A percentile compares a stretch with the other conserved stretches of the same genome.
Conservation (phyloP, 2,113 vertebrate genomes). For the Callipepla californica region DNA sequence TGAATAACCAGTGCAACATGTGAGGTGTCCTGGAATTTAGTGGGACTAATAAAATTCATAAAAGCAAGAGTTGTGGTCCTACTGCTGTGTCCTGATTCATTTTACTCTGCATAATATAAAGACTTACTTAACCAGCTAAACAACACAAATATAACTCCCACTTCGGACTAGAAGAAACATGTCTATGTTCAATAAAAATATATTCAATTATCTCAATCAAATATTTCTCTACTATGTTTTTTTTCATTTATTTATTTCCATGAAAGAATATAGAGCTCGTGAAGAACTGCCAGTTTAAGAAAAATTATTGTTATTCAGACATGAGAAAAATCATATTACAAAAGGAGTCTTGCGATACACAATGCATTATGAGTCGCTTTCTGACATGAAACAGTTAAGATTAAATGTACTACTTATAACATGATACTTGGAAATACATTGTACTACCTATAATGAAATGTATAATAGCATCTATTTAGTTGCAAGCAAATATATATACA, state of each 20-base stretch:
- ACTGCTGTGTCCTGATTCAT: not conserved
- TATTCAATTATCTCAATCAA: not conserved
- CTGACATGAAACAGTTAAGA: not conserved
- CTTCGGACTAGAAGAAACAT: not conserved
- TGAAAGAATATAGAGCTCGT: not conserved
- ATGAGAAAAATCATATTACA: not conserved
- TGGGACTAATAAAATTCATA: not conserved
- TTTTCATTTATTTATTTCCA: not conserved
- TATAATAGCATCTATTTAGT: not conserved
- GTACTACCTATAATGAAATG: not conserved
- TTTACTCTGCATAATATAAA: not conserved
- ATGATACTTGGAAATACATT: not conserved
- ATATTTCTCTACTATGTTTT: not conserved
- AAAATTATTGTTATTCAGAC: not conserved
- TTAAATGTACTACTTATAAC: not conserved
- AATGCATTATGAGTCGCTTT: not conserved
- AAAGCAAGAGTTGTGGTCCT: not conserved
- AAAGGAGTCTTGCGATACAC: not conserved
- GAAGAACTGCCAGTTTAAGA: not conserved
- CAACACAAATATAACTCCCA: not conserved
- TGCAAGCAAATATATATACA: not conserved
- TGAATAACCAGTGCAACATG: not conserved
- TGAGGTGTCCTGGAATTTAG: not conserved
- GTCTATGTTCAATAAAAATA: not conserved
- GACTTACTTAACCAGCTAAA: not conserved